A percentile compares a stretch with the other conserved stretches of the same genome.
phyloP scores from a whole-genome alignment of 2,888 invertebrate species.

The Formica aserva region DNA sequence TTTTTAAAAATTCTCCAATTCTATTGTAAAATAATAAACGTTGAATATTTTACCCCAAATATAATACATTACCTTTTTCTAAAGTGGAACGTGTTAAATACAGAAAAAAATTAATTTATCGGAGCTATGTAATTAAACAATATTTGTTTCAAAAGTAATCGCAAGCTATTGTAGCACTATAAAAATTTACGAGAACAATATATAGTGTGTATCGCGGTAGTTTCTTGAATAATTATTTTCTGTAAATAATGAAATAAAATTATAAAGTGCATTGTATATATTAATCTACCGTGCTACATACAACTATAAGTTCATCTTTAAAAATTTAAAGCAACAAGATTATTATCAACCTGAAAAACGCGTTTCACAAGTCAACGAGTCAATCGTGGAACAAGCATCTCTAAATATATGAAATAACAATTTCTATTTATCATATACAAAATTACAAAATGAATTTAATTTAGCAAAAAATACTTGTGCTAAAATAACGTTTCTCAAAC shows the following conservation, averaged over 20 bases:
- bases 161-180: constrained; percentile 39
- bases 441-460: constrained; percentile 48
- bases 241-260: constrained; percentile 47
- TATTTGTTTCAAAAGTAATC: constrained; percentile 41
- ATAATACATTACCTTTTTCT: neutral
- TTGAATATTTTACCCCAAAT: neutral
- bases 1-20: neutral
- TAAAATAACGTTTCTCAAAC: constrained; percentile 72
- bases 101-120: neutral
- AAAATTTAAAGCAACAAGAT: constrained; percentile 53
- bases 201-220: constrained; percentile 59
- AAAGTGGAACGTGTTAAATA: neutral
- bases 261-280: constrained; percentile 52
- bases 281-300: constrained; percentile 73
- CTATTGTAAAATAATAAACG: neutral
- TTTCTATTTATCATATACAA: constrained; percentile 63
- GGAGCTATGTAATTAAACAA: neutral
- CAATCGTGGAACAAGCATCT: constrained; percentile 52
- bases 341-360: constrained; percentile 58
- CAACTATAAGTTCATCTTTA: constrained; percentile 60
- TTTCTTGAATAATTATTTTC: constrained; percentile 60
- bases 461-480: constrained; percentile 56
- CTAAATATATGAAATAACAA: constrained; percentile 65
- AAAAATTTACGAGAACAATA: constrained; percentile 50
- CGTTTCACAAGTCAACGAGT: constrained; percentile 63